phyloP scores from a whole-genome alignment of 2,113 vertebrate species.

The Chunga burmeisteri region DNA sequence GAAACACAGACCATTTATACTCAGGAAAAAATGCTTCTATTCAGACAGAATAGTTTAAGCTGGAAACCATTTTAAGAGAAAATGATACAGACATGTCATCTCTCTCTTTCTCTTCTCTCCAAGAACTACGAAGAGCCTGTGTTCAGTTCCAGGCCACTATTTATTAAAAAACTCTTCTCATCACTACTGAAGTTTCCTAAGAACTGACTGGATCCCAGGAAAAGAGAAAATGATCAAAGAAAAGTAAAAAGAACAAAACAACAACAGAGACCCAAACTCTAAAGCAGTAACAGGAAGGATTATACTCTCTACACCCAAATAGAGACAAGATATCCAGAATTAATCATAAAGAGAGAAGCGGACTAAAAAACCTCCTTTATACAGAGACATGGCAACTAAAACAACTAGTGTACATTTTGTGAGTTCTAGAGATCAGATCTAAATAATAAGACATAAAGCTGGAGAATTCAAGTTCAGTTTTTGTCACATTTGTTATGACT shows the following conservation, averaged over 20 bases:
- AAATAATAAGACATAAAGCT: background rate
- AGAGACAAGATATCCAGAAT: background rate
- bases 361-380: background rate
- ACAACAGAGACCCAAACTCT: background rate
- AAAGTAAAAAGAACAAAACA: background rate
- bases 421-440: background rate
- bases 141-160: background rate
- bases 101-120: background rate
- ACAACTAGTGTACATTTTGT: background rate
- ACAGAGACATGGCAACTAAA: background rate
- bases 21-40: background rate
- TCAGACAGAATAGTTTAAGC: background rate
- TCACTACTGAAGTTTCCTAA: background rate
- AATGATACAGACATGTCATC: background rate
- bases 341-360: background rate
- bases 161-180: background rate
- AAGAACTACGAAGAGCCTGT: background rate
- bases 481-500: background rate
- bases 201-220: background rate
- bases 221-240: background rate
- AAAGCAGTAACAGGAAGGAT: background rate
- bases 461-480: background rate
- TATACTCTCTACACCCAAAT: background rate
- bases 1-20: conserved; percentile 15
- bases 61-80: background rate